These are phyloP conservation scores for Austrolebias charrua DNA, from an alignment of 2,797 vertebrate species.

Conservation along the genomic window DNA sequence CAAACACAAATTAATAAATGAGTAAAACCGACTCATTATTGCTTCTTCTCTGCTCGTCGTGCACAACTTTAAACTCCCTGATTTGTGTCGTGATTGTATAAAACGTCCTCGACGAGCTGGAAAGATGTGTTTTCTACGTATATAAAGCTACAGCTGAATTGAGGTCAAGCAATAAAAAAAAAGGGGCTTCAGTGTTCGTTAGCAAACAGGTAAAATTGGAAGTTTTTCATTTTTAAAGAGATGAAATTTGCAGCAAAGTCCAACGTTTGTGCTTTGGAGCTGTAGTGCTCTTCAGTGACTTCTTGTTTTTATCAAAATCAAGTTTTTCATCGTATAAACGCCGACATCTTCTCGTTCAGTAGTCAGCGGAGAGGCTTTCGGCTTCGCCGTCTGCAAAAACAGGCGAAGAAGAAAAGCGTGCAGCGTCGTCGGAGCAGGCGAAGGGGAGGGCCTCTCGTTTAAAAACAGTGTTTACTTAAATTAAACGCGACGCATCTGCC, in stretches of 20 bases:
- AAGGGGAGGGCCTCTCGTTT: conserved; percentile 3
- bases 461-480: conserved; percentile 11
- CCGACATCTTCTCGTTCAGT: conserved; percentile 34
- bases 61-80: conserved; percentile 45
- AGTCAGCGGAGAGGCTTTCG: conserved; percentile 14
- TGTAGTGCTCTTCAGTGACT: conserved; percentile 21
- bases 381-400: conserved; percentile 15
- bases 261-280: conserved; percentile 12
- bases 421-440: conserved; percentile 33
- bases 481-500: conserved; percentile 21
- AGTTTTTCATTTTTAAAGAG: conserved; percentile 1
- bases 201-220: conserved; percentile 15
- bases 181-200: conserved; percentile 1
- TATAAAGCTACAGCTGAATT: conserved; percentile 7
- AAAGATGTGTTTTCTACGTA: neutral
- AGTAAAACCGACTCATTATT: conserved; percentile 40
- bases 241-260: neutral
- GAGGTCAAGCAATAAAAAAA: conserved; percentile 1
- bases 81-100: conserved; percentile 19
- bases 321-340: conserved; percentile 31
- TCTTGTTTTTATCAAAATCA: conserved; percentile 8
- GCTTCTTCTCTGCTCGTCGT: conserved; percentile 28
- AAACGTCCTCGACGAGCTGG: conserved; percentile 7
- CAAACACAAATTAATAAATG: conserved; percentile 8
- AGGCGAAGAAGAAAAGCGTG: conserved; percentile 25